Conservation (phyloP, 2,797 vertebrate species). For the Gymnopithys bicolor region DNA sequence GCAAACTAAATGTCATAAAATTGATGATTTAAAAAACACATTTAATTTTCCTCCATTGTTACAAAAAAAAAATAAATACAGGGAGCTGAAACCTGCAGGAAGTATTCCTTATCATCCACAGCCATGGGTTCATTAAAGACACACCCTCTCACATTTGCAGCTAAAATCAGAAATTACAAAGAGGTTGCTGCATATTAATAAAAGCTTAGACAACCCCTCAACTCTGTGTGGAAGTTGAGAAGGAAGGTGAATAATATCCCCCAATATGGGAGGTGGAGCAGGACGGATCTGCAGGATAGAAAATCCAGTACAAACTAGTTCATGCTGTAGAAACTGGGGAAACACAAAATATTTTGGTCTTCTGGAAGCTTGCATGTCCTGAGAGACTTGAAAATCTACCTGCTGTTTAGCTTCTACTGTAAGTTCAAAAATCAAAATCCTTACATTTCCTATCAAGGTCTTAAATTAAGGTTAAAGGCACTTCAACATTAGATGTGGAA, state of each 20-base stretch:
- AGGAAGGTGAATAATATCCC: not conserved
- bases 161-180: not conserved
- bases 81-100: constrained; percentile 20
- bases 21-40: constrained; percentile 22
- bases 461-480: not conserved
- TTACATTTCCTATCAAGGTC: not conserved
- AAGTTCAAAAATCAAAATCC: not conserved
- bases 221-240: not conserved
- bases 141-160: not conserved
- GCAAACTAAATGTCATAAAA: not conserved
- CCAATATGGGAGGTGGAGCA: not conserved
- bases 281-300: not conserved
- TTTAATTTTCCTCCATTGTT: constrained; percentile 26
- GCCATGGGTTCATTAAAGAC: not conserved
- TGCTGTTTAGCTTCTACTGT: not conserved
- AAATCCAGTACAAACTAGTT: not conserved
- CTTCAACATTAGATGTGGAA: not conserved
- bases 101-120: constrained; percentile 5
- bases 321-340: not conserved
- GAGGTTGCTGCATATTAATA: not conserved
- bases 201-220: not conserved
- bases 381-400: not conserved
- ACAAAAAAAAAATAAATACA: constrained; percentile 38
- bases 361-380: not conserved
- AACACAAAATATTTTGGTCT: not conserved